These are phyloP conservation scores for Lucinisca nassula DNA, from an alignment of 2,888 invertebrate genomes.

Conservation along the genomic window DNA sequence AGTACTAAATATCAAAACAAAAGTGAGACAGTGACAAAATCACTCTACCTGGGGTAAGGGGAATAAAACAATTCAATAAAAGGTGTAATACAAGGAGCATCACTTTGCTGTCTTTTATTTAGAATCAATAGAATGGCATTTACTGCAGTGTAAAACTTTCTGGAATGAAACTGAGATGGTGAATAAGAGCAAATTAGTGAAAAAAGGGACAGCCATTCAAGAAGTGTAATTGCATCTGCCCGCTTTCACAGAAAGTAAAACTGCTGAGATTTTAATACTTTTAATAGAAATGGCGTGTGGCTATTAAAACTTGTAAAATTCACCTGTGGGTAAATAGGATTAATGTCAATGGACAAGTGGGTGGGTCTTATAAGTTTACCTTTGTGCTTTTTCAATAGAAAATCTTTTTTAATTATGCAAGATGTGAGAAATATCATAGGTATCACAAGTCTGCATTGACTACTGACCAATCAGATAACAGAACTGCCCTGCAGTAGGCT, in stretches of 20 bases:
- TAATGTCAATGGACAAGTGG: conserved; percentile 29
- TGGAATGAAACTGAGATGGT: conserved; percentile 10
- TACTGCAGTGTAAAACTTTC: conserved; percentile 29
- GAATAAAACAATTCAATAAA: conserved; percentile 16
- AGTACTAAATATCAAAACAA: conserved; percentile 2
- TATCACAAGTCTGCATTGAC: conserved; percentile 20
- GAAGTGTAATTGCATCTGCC: conserved; percentile 61
- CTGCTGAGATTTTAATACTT: conserved; percentile 26
- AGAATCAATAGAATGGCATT: conserved; percentile 35
- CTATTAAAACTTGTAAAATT: conserved; percentile 8
- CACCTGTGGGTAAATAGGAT: conserved; percentile 9
- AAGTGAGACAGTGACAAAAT: neutral
- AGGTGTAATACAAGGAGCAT: conserved; percentile 29
- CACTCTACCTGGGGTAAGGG: neutral
- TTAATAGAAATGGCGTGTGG: conserved; percentile 56
- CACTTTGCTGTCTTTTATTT: conserved; percentile 25
- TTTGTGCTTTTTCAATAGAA: neutral
- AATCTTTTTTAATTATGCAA: conserved; percentile 30
- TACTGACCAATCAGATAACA: conserved; percentile 50
- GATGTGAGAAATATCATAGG: conserved; percentile 34
- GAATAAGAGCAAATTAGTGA: neutral
- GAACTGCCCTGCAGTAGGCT: conserved; percentile 27
- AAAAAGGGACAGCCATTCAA: conserved; percentile 24
- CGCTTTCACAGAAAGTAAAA: conserved; percentile 30
- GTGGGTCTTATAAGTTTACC: conserved; percentile 29